Base-by-base conservation (phyloP, 2,797 vertebrate species). In the Tokudaia muenninki region DNA sequence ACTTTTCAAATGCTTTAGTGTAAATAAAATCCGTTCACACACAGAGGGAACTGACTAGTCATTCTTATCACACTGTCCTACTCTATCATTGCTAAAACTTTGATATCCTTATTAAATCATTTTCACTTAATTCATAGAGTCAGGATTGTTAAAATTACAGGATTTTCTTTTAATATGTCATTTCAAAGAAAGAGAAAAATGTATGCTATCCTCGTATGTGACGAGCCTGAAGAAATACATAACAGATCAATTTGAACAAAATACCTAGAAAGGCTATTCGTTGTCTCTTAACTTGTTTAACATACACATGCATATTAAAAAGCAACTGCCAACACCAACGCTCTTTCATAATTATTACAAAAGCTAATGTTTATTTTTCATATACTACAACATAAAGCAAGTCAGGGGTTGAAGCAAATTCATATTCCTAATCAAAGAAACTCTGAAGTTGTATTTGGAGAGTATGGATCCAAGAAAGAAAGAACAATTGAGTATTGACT, bases 101-200 rank as follows among this genome's bases (percentile, higher is more conserved):
- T 90, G 16, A 55, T 70, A 22, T 83, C 57, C 17, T 75, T 87
- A 59, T 82, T 87, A 89, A 93, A 93, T 79, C 67, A 89, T 91
- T 87, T 95, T 95, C 41, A 87, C 11, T 94, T 52, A 79, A 34
- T 61, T 37, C 61, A 63, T 91, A 91, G 37, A 91, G 14, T 92
- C 47, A 86, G 6, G 9, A 55, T 86, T 41, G 19, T 21, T 89
- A 59, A 57, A 6, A 91, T 17, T 81, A n/a, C 41, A 61, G 31
- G 1, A 50, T 86, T 96, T 95, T 9, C 7, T 89, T 78, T 86
- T n/a, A 86, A 77, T 72, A 47, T 81, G 47, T 81, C 19, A 81
- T 50, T 72, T 65, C 37, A 95, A 94, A 84, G 41, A 41, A 86
- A 79, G n/a, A 55, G 57, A 86, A 19, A 80, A 84, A 37, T 87